Evolutionary conservation across 2,888 invertebrate genomes (phyloP).

Genomic region (Tachina fera): DNA sequence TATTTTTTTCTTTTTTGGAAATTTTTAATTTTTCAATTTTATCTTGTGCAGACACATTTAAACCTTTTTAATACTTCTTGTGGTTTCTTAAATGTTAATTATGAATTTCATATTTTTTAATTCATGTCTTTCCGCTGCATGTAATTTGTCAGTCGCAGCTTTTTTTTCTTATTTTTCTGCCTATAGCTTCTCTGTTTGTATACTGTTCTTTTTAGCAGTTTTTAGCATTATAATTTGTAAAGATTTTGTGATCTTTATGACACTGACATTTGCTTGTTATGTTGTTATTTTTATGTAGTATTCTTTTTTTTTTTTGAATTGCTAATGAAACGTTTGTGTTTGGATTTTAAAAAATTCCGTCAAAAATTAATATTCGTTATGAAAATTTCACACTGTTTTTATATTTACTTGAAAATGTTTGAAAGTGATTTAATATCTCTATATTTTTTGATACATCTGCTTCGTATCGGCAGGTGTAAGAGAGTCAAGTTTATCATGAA

Average conservation of each 20-base stretch:
- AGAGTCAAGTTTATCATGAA: neutral
- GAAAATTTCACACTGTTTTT: slow-evolving; percentile 65
- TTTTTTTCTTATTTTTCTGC: too few species aligned
- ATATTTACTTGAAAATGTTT: slow-evolving; percentile 35
- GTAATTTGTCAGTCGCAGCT: slow-evolving; percentile 66
- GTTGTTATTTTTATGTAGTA: neutral
- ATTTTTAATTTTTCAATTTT: slow-evolving; percentile 37
- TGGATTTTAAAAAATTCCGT: slow-evolving; percentile 3
- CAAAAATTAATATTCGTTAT: slow-evolving; percentile 66
- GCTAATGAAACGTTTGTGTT: slow-evolving; percentile 59
- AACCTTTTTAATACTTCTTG: slow-evolving; percentile 49
- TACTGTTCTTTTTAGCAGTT: slow-evolving; percentile 9
- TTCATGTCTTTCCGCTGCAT: slow-evolving; percentile 59
- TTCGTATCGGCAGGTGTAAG: slow-evolving; percentile 46
- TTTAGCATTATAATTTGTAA: slow-evolving; percentile 40
- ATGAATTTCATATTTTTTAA: slow-evolving; percentile 69
- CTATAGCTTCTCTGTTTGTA: slow-evolving; percentile 4
- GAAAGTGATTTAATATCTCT: slow-evolving; percentile 68
- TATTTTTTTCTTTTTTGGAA: slow-evolving; percentile 9
- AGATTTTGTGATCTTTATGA: slow-evolving; percentile 43
- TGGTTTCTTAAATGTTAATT: slow-evolving; percentile 64
- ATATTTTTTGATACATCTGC: slow-evolving; percentile 54
- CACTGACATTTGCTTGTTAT: slow-evolving; percentile 61
- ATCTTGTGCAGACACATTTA: slow-evolving; percentile 35
- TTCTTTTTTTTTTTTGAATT: slow-evolving; percentile 41